These are phyloP conservation scores for Miniopterus natalensis DNA, from an alignment of 2,113 vertebrate genomes.

Conservation along the genomic window DNA sequence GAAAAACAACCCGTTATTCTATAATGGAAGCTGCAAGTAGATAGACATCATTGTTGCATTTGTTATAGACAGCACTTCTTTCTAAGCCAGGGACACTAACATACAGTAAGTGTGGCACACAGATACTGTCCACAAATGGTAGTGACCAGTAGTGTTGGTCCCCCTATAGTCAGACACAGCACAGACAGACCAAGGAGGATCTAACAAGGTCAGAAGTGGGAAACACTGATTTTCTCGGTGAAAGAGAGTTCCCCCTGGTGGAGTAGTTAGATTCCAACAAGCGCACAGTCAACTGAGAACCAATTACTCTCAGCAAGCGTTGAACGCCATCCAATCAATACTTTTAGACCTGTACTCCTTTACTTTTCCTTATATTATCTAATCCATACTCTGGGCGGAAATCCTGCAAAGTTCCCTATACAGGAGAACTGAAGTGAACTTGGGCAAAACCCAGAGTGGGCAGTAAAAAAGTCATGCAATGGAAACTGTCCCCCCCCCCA, in stretches of 20 bases:
- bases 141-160: background rate
- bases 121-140: background rate
- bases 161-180: background rate
- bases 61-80: background rate
- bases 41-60: background rate
- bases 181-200: background rate
- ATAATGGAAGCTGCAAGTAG: background rate
- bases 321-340: background rate
- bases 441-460: background rate
- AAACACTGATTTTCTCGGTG: background rate
- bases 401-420: background rate
- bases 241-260: conserved; percentile 47
- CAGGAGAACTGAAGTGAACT: background rate
- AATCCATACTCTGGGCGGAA: background rate
- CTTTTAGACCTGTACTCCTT: background rate
- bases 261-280: background rate
- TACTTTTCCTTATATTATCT: background rate
- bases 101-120: background rate
- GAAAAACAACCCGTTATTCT: background rate
- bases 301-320: background rate
- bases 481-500: background rate
- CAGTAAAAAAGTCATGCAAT: conserved; percentile 28
- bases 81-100: conserved; percentile 1
- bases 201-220: background rate
- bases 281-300: background rate